phyloP scores from a whole-genome alignment of 92 coral and sea anemone genomes.

The Palythoa caribaeorum region DNA sequence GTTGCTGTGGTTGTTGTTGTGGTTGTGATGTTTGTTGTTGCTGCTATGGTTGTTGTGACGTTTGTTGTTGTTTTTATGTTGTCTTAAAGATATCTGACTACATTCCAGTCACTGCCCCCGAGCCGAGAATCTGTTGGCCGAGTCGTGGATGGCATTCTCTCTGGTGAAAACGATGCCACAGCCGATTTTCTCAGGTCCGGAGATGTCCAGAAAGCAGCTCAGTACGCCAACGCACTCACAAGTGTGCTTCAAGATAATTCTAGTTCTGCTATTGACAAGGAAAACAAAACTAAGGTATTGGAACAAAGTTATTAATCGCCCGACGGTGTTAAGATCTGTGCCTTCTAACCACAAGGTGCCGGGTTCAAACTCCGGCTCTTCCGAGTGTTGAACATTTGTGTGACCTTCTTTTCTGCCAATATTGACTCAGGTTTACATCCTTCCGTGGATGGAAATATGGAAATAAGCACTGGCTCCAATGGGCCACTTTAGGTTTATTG shows the following conservation, averaged over 20 bases:
- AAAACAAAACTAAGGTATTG: conserved; percentile 30
- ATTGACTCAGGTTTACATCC: no score
- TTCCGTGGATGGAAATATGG: no score
- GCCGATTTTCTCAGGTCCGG: conserved; percentile 3
- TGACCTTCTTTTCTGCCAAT: no score
- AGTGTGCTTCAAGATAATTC: conserved; percentile 17
- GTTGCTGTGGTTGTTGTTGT: background rate
- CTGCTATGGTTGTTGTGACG: background rate
- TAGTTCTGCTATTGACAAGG: background rate
- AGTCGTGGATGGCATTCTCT: background rate
- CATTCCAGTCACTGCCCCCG: background rate
- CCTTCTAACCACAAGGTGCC: no score
- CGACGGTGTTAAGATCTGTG: no score
- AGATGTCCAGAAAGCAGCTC: conserved; percentile 30
- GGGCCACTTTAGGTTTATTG: no score
- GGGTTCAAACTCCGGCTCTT: no score
- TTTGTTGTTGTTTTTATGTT: background rate
- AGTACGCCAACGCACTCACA: conserved; percentile 17
- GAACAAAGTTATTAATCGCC: no score
- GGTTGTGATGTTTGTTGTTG: background rate
- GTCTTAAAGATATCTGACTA: background rate
- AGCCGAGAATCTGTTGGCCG: background rate
- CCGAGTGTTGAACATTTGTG: no score
- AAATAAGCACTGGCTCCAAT: no score
- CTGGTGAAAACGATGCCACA: background rate